Evolutionary conservation across 2,797 vertebrate genomes (phyloP), one percentile per base, ranked within the genome.

Genomic region (Eulemur mongoz): DNA sequence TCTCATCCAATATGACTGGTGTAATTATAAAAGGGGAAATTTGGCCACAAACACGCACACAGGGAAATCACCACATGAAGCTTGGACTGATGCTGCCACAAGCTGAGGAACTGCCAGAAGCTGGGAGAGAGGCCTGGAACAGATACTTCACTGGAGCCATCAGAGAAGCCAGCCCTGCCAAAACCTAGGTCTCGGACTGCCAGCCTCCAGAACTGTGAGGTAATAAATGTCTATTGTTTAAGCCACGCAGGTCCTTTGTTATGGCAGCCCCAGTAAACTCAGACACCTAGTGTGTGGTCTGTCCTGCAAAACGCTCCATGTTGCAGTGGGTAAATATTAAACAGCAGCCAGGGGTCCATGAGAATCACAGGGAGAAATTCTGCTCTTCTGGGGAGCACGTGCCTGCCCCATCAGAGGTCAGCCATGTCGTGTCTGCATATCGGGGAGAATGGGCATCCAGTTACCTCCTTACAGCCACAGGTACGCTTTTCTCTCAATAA

Each of bases 21-120:
- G 38, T 75, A 65, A 80, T 90, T n/a, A 12, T n/a, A 9, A 30
- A 25, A 78, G 50, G 48, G 45, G 45, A 43, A 48, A 25, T 78
- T 35, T 13, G 43, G 32, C 38, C 30, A 78, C 22, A 48, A 25
- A 38, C 9, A 6, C 14, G 17, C 25, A 40, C 10, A 23, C 35
- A 10, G 30, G 52, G 17, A 85, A 4, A 10, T 54, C 1, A 0
- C 0, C 1, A 10, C 1, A 0, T 38, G 12, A 67, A 48, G 10
- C 48, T 1, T 3, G 10, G 15, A 6, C 22, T 11, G 54, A 45
- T 4, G 20, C 25, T 38, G 14, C 27, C 35, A 15, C 13, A 17
- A 85, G 30, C 57, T 79, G n/a, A n/a, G 43, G 70, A 45, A 27
- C 52, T 18, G 14, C 32, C 7, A 40, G 63, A 48, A 15, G 18